A percentile compares a stretch with the other conserved stretches of the same genome.
phyloP scores from a whole-genome alignment of 2,797 vertebrate genomes.

The Crax fasciolata region DNA sequence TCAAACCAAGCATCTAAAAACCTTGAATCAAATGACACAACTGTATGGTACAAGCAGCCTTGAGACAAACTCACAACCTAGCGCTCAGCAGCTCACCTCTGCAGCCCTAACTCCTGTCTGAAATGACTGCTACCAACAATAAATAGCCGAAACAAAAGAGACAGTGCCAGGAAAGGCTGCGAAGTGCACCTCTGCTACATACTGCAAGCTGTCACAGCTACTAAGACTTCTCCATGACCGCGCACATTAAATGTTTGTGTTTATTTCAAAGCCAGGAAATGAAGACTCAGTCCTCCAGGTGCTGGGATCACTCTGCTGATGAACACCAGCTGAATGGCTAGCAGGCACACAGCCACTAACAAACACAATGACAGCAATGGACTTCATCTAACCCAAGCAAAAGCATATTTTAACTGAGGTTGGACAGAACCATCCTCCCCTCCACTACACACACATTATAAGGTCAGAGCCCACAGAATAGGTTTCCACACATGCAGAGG shows the following conservation, averaged over 20 bases:
- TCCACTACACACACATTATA: too few relatives aligned
- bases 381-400: neutral
- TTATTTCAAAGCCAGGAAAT: neutral
- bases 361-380: neutral
- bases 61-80: neutral
- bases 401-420: neutral
- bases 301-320: neutral
- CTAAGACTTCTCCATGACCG: neutral
- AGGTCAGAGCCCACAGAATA: accelerated
- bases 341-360: accelerated
- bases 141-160: neutral
- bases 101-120: neutral
- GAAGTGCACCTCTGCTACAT: neutral
- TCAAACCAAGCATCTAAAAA: neutral
- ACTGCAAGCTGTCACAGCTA: neutral
- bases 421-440: neutral
- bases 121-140: neutral
- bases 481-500: neutral
- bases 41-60: neutral
- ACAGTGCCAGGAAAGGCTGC: neutral
- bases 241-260: neutral
- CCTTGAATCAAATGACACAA: neutral
- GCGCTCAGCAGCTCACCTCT: neutral
- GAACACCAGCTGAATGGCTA: neutral
- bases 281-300: neutral